Evolutionary conservation across 2,797 vertebrate genomes (phyloP), one percentile per base, ranked within the genome.

Genomic region (Sternotherus odoratus): DNA sequence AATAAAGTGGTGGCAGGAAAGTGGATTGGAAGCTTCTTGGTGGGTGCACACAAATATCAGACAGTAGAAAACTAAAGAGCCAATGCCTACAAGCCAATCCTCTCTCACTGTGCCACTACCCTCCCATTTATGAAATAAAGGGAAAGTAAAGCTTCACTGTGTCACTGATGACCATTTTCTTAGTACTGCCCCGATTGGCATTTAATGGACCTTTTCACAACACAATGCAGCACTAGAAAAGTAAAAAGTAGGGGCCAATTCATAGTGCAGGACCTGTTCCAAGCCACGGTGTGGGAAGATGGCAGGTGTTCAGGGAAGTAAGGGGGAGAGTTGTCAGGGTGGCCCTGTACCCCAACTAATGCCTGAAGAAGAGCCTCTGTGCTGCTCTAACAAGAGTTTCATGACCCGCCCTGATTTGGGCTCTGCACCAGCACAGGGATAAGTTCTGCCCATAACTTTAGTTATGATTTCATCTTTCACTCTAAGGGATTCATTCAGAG

Each of bases 121-220:
- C 39, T 51, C 60, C 75, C 89, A 49, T 86, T 92, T 60, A 85
- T 75, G 80, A 30, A 49, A 92, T 17, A 79, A 92, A 91, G 88
- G 89, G 92, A 95, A 95, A 93, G 17, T 0, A 0, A 77, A 90
- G 85, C 0, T 0, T 46, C 89, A 60, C 26, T 94, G 79, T 57
- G 33, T 75, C 80, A 90, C n/a, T 88, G 90, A 77, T 49, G 46
- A 82, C 93, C 23, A 93, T 85, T 49, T 91, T 69, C 77, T 80
- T 80, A 54, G 16, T 43, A 26, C 16, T 28, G 51, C 10, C 28
- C 33, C 8, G 24, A 12, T 56, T 8, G 6, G 53, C 79, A 49
- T 72, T 91, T 13, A 15, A 50, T 36, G 39, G 0, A 28, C 53
- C 74, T 56, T 75, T 92, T 92, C 78, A 69, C 21, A 60, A 46